Evolutionary conservation across 2,888 invertebrate genomes (phyloP).

Genomic region (Nomada flava): DNA sequence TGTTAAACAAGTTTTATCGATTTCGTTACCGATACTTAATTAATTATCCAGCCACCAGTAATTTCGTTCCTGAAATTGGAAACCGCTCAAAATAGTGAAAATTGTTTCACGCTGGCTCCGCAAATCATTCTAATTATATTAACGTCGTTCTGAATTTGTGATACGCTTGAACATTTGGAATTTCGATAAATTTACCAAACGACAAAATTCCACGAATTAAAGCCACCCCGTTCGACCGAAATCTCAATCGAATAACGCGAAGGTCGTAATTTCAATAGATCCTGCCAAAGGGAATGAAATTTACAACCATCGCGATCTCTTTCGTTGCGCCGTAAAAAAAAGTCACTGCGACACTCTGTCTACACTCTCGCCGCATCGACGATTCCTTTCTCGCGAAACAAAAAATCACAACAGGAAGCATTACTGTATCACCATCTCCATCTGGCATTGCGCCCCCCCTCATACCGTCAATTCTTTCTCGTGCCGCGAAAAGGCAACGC

Average conservation of each 20-base stretch:
- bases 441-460: too few species aligned
- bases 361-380: background rate
- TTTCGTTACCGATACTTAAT: background rate
- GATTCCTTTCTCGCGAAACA: background rate
- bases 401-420: background rate
- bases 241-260: too few species aligned
- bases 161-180: background rate
- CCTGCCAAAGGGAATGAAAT: too few species aligned
- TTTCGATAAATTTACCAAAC: background rate
- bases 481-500: background rate
- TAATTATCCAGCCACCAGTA: background rate
- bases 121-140: background rate
- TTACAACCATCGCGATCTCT: too few species aligned
- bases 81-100: background rate
- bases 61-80: background rate
- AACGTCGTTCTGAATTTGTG: background rate
- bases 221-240: too few species aligned
- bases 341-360: too few species aligned
- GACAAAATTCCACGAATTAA: background rate
- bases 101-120: background rate
- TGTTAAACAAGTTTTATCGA: background rate
- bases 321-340: background rate
- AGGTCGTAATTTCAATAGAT: too few species aligned
- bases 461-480: background rate
- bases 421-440: constrained; percentile 1